Evolutionary conservation across 1,140 invertebrate species (phyloP).

Genomic region (Musca domestica): DNA sequence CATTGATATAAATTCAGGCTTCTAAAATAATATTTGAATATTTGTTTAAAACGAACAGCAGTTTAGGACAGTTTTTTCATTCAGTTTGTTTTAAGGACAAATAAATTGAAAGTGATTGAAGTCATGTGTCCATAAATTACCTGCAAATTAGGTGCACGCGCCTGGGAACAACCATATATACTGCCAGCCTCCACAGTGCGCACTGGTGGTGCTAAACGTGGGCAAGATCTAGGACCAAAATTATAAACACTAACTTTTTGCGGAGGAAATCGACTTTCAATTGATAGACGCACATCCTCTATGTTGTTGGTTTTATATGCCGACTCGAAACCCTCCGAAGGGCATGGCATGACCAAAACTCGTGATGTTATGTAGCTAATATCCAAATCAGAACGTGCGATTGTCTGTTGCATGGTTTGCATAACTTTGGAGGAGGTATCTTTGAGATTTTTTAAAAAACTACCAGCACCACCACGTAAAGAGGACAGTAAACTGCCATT

Average conservation of each 20-base stretch:
- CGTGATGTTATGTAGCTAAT: constrained; percentile 88
- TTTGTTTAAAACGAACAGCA: too few species aligned
- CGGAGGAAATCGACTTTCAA: constrained; percentile 72
- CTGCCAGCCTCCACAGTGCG: constrained; percentile 66
- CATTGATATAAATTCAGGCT: too few species aligned
- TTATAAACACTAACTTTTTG: constrained; percentile 80
- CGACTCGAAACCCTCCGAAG: constrained; percentile 90
- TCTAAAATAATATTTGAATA: too few species aligned
- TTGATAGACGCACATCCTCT: constrained; percentile 79
- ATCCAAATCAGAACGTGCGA: constrained; percentile 84
- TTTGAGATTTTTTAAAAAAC: constrained; percentile 89
- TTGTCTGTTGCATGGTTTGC: constrained; percentile 91
- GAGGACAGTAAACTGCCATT: constrained; percentile 74
- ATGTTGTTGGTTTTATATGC: constrained; percentile 90
- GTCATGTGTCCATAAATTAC: constrained; percentile 25
- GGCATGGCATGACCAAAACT: constrained; percentile 88
- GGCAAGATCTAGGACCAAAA: constrained; percentile 60
- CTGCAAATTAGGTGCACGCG: constrained; percentile 66
- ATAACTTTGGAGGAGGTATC: constrained; percentile 96
- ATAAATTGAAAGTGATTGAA: too few species aligned
- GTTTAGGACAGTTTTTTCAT: too few species aligned
- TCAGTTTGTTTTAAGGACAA: too few species aligned
- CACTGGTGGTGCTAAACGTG: constrained; percentile 60
- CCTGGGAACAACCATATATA: constrained; percentile 61
- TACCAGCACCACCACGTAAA: constrained; percentile 78